Percentiles rank a stretch among this genome's conserved stretches.
phyloP scores from a whole-genome alignment of 1,140 invertebrate genomes.

The Lithobius niger region DNA sequence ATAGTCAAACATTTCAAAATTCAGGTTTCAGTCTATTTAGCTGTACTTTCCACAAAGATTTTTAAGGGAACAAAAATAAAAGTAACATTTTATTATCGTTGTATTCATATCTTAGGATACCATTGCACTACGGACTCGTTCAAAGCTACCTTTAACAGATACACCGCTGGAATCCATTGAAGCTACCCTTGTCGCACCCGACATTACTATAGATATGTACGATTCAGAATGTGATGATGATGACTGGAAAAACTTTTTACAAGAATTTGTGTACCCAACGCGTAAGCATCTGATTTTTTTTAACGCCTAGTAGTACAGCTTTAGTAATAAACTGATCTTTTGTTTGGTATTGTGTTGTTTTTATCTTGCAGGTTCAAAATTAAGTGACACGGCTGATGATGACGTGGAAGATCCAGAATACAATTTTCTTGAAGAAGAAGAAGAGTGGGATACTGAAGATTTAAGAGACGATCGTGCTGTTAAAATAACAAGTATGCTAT shows the following conservation, averaged over 20 bases:
- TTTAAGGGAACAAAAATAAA: not conserved
- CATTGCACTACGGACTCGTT: constrained; percentile 72
- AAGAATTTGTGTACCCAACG: constrained; percentile 44
- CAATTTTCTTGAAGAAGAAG: constrained; percentile 66
- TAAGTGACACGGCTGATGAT: constrained; percentile 49
- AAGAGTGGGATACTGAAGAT: constrained; percentile 58
- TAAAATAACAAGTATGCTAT: constrained; percentile 54
- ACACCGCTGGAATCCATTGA: constrained; percentile 76
- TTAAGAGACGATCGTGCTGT: constrained; percentile 55
- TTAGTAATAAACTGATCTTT: too few species aligned
- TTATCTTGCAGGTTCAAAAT: not conserved
- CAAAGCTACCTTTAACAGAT: constrained; percentile 67
- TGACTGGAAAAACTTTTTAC: constrained; percentile 70
- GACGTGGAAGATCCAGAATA: constrained; percentile 84
- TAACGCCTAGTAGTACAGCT: too few species aligned
- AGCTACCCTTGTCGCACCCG: constrained; percentile 74
- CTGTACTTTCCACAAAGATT: not conserved
- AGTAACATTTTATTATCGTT: constrained; percentile 2
- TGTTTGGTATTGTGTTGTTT: too few species aligned
- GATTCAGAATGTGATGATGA: constrained; percentile 58
- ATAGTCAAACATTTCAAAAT: too few species aligned
- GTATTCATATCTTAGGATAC: constrained; percentile 23
- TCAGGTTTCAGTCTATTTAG: too few species aligned
- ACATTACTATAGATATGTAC: constrained; percentile 67
- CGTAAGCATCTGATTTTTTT: too few species aligned